phyloP scores from a whole-genome alignment of 30 jellyfish, hydroid and myxozoan species.

The Chrysaora quinquecirrha region DNA sequence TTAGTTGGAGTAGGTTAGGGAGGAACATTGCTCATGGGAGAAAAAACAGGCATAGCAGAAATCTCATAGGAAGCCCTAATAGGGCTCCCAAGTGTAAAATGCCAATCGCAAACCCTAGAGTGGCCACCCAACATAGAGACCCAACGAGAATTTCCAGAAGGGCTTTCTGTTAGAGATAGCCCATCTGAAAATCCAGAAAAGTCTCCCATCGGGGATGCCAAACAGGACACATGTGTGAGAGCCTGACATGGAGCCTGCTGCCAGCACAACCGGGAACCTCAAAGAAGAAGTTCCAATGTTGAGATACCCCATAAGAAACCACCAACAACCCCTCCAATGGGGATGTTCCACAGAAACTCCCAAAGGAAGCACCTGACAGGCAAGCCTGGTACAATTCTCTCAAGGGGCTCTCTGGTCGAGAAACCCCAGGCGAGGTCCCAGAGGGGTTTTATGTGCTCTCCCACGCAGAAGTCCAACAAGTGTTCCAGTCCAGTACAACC shows the following conservation, averaged over 20 bases:
- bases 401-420: conserved; percentile 2
- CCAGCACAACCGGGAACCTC: too few species aligned
- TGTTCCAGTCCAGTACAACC: background rate
- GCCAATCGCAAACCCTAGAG: background rate
- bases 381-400: background rate
- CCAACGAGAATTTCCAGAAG: background rate
- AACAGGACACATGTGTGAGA: too few species aligned
- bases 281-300: background rate
- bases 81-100: background rate
- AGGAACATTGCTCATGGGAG: background rate
- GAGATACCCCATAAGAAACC: background rate
- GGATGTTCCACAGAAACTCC: background rate
- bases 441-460: too few species aligned
- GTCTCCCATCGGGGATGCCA: too few species aligned
- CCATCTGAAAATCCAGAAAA: too few species aligned
- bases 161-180: too few species aligned
- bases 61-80: too few species aligned
- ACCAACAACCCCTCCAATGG: background rate
- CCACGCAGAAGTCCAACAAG: too few species aligned
- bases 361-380: too few species aligned
- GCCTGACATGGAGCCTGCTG: too few species aligned
- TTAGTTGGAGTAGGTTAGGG: background rate
- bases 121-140: background rate
- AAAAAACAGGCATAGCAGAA: too few species aligned
- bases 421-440: background rate